Base-by-base conservation (phyloP, 2,888 invertebrate species). In the Platycheirus rosarum region DNA sequence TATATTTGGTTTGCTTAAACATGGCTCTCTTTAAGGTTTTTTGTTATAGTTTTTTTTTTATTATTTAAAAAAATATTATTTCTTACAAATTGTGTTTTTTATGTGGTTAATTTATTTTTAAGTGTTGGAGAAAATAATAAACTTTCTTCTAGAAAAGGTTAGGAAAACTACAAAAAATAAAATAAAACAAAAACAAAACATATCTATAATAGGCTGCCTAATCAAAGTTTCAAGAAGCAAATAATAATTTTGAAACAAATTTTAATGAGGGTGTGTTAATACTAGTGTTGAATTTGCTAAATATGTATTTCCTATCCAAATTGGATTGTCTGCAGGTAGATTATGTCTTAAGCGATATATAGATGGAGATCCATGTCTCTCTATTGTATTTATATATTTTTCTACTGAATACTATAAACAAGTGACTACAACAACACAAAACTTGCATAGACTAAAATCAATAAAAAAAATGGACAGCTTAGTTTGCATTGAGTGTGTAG, bases 41-140 rank as follows among this genome's bases (percentile, higher is more conserved):
- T 51, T 40, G 11, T 23, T 51, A 53, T 18, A 53, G 53, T 76
- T 62, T 70, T 20, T 51, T 32, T 26, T 70, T 40, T 69, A 51
- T 70, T 80, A 60, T 76, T 80, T 82, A 82, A 82, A 82, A 82
- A 82, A 82, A 82, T 82, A 82, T 79, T 57, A 51, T 80, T 80
- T 76, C 71, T 82, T 82, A 82, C 76, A 82, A 82, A 76, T 57
- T 82, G 76, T 82, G 75, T 69, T 57, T 75, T 76, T 42, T 75
- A 55, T 71, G 60, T 70, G 55, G 44, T 69, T 76, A 70, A 70
- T 80, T 37, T 49, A 66, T 76, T 71, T 55, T 75, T 63, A 29
- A 69, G 65, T 69, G 44, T 53, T 49, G 48, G 42, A 23, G 51
- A 57, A 44, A 62, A 71, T n/a, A n/a, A n/a, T n/a, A n/a, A n/a